Conservation (phyloP, 1,140 invertebrate species). For the Ceratina japonica region DNA sequence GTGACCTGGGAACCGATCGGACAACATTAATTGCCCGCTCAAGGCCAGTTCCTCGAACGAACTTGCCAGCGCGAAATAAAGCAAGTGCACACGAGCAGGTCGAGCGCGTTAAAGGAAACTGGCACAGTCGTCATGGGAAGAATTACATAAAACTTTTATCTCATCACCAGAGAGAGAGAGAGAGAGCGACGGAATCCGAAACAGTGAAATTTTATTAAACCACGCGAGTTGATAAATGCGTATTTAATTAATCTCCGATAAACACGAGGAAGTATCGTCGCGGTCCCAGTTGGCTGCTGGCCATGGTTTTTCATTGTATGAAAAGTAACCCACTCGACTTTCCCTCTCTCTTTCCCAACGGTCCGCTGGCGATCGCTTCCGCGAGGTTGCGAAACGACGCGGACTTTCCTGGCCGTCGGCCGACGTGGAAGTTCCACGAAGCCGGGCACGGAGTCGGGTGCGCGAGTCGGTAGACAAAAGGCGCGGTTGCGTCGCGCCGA, state of each 20-base stretch:
- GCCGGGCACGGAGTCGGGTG: not conserved
- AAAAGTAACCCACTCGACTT: slow-evolving; percentile 8
- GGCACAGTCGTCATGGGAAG: not conserved
- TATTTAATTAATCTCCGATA: not conserved
- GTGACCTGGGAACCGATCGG: slow-evolving; percentile 19
- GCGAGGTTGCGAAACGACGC: slow-evolving; percentile 34
- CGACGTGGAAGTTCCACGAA: slow-evolving; percentile 58
- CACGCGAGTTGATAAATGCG: too few species aligned
- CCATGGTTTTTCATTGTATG: slow-evolving; percentile 30
- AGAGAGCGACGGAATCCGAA: too few species aligned
- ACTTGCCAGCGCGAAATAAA: slow-evolving; percentile 1
- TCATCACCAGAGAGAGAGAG: too few species aligned
- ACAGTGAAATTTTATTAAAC: too few species aligned
- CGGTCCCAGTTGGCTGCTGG: not conserved
- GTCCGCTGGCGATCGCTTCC: slow-evolving; percentile 9
- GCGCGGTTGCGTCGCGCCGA: slow-evolving; percentile 44
- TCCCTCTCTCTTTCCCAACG: slow-evolving; percentile 1
- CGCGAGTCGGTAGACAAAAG: slow-evolving; percentile 60
- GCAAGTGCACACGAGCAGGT: not conserved
- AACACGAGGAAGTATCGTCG: not conserved
- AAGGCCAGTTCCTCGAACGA: slow-evolving; percentile 17
- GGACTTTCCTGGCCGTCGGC: slow-evolving; percentile 17
- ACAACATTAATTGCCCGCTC: slow-evolving; percentile 30
- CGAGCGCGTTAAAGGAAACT: not conserved
- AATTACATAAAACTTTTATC: not conserved